These are phyloP conservation scores for Coremacera marginata DNA, from an alignment of 2,888 invertebrate genomes.

Conservation along the genomic window DNA sequence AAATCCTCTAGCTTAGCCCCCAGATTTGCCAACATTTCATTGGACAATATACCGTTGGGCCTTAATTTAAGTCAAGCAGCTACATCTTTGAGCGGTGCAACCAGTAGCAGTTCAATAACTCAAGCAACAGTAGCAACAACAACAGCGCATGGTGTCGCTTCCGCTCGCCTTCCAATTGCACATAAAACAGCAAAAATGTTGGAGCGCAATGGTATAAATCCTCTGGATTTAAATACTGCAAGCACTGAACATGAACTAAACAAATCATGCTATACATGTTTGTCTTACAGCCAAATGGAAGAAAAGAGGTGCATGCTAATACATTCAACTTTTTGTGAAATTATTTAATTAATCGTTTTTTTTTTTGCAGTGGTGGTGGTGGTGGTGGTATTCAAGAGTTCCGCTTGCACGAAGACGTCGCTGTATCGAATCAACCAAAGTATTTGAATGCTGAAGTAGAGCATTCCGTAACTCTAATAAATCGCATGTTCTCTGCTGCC, in stretches of 20 bases:
- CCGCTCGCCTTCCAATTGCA: constrained; percentile 56
- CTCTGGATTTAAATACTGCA: constrained; percentile 43
- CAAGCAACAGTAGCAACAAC: constrained; percentile 51
- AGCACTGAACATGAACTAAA: not conserved
- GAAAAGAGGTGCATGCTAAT: no score
- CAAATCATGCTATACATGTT: constrained; percentile 2
- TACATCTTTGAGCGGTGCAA: not conserved
- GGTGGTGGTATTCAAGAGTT: not conserved
- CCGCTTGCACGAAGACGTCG: not conserved
- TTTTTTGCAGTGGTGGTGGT: not conserved
- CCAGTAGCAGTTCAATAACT: constrained; percentile 42
- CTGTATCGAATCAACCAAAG: no score
- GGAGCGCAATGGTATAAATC: constrained; percentile 55
- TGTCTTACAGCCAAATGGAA: not conserved
- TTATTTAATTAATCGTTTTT: not conserved
- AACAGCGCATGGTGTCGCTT: constrained; percentile 13
- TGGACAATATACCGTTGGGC: constrained; percentile 44
- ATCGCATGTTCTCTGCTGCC: not conserved
- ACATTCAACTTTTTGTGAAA: no score
- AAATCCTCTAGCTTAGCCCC: constrained; percentile 34
- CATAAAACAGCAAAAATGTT: constrained; percentile 57
- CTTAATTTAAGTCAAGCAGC: constrained; percentile 15
- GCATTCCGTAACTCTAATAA: constrained; percentile 4
- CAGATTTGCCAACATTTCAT: constrained; percentile 41
- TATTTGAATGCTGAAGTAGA: no score